These are phyloP conservation scores for Dendroctonus valens DNA, from an alignment of 1,140 invertebrate species.

Conservation along the genomic window DNA sequence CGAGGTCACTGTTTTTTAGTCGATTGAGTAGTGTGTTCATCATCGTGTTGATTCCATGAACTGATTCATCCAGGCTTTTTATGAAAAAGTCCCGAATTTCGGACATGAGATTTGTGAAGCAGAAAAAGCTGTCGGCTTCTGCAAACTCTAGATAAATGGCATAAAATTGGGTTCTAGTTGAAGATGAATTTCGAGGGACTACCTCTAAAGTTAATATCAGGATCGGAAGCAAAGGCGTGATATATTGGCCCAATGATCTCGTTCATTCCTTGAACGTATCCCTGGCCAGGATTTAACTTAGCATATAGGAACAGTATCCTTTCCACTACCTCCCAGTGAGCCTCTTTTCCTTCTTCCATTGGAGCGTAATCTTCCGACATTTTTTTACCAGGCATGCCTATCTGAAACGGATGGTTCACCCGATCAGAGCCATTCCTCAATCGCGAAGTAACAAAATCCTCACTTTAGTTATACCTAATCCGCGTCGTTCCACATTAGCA, in stretches of 20 bases:
- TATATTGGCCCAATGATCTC: slow-evolving; percentile 99
- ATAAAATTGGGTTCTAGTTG: neutral
- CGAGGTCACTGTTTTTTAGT: slow-evolving; percentile 73
- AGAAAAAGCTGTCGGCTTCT: slow-evolving; percentile 97
- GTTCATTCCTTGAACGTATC: slow-evolving; percentile 99
- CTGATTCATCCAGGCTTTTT: slow-evolving; percentile 89
- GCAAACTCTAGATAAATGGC: slow-evolving; percentile 72
- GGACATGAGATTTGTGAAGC: slow-evolving; percentile 95
- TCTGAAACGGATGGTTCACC: slow-evolving; percentile 48
- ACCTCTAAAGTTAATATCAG: slow-evolving; percentile 78
- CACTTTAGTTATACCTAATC: slow-evolving; percentile 88
- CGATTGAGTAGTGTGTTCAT: slow-evolving; percentile 76
- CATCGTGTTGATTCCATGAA: slow-evolving; percentile 83
- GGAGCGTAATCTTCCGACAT: slow-evolving; percentile 77
- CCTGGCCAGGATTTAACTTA: slow-evolving; percentile 96
- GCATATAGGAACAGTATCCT: slow-evolving; percentile 96
- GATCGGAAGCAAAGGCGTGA: slow-evolving; percentile 92
- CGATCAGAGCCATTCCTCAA: neutral
- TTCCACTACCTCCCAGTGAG: slow-evolving; percentile 96
- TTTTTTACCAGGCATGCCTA: slow-evolving; percentile 63
- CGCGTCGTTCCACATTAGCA: slow-evolving; percentile 83
- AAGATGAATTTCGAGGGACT: slow-evolving; percentile 26
- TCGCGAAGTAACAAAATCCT: neutral
- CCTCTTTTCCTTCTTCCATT: slow-evolving; percentile 78
- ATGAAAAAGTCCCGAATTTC: slow-evolving; percentile 99